Evolutionary conservation across 2,888 invertebrate genomes (phyloP).

Genomic region (Troilus luridus): DNA sequence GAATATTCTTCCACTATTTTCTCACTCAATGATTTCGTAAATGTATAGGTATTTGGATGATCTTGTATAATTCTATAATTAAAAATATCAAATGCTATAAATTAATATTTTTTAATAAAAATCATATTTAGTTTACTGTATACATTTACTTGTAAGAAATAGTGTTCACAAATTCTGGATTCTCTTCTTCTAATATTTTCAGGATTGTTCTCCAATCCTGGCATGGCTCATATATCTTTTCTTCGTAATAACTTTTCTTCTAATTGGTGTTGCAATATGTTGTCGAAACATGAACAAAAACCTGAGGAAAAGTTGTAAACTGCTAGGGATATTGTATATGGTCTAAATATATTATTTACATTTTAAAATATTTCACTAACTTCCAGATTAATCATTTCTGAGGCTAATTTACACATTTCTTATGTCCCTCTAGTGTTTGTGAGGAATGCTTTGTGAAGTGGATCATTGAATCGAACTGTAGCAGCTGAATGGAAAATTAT

Average conservation of each 20-base stretch:
- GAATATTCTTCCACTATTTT: conserved; percentile 61
- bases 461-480: conserved; percentile 65
- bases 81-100: not conserved
- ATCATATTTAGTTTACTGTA: not conserved
- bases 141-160: conserved; percentile 56
- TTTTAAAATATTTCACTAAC: not conserved
- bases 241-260: conserved; percentile 51
- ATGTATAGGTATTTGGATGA: conserved; percentile 66
- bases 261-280: conserved; percentile 61
- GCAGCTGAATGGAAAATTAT: conserved; percentile 65
- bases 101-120: not conserved
- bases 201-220: conserved; percentile 62
- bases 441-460: conserved; percentile 63
- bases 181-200: conserved; percentile 62
- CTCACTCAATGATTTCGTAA: conserved; percentile 64
- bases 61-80: conserved; percentile 60
- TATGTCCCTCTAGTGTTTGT: conserved; percentile 65
- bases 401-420: conserved; percentile 64
- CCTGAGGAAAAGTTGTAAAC: conserved; percentile 15
- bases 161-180: conserved; percentile 61
- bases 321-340: not conserved
- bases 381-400: conserved; percentile 64
- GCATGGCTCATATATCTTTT: conserved; percentile 60
- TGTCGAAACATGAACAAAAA: conserved; percentile 62
- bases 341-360: not conserved